Evolutionary conservation across 2,888 invertebrate species (phyloP), one percentile per base, ranked within the genome.

Genomic region (Cheilosia vulpina): DNA sequence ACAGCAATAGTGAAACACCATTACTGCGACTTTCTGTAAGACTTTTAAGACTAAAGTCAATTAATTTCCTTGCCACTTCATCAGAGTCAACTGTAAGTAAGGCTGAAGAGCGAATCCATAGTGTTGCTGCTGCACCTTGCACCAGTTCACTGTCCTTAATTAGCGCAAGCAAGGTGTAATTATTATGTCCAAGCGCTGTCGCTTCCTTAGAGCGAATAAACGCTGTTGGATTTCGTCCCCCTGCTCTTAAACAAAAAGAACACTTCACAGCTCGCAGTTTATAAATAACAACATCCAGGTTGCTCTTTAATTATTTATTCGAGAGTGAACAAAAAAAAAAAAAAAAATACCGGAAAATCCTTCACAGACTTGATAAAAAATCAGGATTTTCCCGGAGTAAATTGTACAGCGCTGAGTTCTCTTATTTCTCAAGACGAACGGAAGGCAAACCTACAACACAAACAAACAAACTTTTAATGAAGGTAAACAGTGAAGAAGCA

Each of bases 391-490:
- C 11, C 38, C 38, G 41, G 45, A 62, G 66, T 41, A 80, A 73
- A 75, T 84, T 75, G 43, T 69, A 65, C 65, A n/a, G 79, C 38
- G 79, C 27, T 68, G 58, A 75, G 79, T 50, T 69, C 57, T 63
- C 66, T 58, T 34, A 24, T 57, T 72, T 50, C 17, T 13, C 19
- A 38, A 38, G 21, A 47, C 7, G 21, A 66, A 34, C 11, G 15
- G 21, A 4, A 19, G 13, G 58, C 52, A 55, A n/a, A 71, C 65
- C n/a, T 43, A 0, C 31, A n/a, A 17, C 19, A 34, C 13, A 53
- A 53, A 31, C 21, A 38, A 60, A 60, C 65, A 60, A 84, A 84
- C 80, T 84, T 84, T 84, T 80, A 84, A 84, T 80, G 84, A 84
- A 63, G 65, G 65, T 66, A 65, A 79, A 79, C 73, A 83, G 24